Evolutionary conservation across 2,797 vertebrate species (phyloP).

Genomic region (Sebastes vulpes): DNA sequence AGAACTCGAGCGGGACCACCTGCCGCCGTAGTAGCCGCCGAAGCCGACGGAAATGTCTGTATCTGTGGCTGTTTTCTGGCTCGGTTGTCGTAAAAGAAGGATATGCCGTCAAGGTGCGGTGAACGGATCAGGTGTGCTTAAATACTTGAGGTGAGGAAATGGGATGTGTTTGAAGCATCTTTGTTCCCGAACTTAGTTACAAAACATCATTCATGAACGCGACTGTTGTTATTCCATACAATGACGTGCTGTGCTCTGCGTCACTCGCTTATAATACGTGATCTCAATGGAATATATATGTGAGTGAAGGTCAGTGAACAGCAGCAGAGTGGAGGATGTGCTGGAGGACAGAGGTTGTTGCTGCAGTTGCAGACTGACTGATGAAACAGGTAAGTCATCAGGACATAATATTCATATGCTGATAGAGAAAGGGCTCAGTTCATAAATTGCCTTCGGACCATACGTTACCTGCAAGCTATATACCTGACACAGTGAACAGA

Average conservation of each 20-base stretch:
- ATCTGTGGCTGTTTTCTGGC: background rate
- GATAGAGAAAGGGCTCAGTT: background rate
- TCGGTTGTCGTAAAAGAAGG: background rate
- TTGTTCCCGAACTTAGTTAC: background rate
- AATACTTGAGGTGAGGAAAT: no score
- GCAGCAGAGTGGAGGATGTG: background rate
- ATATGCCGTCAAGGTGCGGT: background rate
- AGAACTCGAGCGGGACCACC: no score
- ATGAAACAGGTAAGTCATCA: background rate
- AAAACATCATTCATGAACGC: background rate
- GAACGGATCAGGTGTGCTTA: background rate
- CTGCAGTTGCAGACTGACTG: background rate
- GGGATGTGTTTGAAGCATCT: background rate
- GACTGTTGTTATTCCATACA: background rate
- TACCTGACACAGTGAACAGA: background rate
- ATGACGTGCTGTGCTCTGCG: background rate
- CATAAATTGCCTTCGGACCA: background rate
- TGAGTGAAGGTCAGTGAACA: background rate
- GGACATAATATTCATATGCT: background rate
- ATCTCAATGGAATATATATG: background rate
- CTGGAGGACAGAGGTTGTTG: background rate
- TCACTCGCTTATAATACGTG: background rate
- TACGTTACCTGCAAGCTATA: background rate
- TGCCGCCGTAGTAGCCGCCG: no score
- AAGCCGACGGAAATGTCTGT: no score